Evolutionary conservation across 1,140 invertebrate species (phyloP), one percentile per base, ranked within the genome.

Genomic region (Spodoptera litura): DNA sequence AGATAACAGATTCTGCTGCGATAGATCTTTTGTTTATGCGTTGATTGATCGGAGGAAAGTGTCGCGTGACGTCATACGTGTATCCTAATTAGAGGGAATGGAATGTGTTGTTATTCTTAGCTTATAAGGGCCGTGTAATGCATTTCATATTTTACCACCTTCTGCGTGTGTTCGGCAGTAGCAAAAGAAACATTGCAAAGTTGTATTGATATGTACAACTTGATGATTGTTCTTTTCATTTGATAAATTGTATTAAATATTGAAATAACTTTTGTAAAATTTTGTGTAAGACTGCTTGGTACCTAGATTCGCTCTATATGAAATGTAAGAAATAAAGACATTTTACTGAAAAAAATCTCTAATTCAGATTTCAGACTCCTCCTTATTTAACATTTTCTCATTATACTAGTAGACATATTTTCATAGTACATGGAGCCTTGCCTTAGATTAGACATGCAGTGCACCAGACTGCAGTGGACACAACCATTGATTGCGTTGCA

Each of bases 11-110:
- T 66, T 11, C 49, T 31, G 66, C 20, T 9, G 66, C 20, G 44
- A 52, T 51, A 70, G 66, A 70, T 70, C 20, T 70, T 53, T 70
- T 70, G 66, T 70, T 52, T 52, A 70, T 70, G 66, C 66, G 44
- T 52, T 52, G 64, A 68, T 52, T 70, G 66, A 70, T 70, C 51
- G 49, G 44, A 70, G 49, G 52, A 11, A 66, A 66, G 38, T 66
- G 15, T 49, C 38, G 20, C 44, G 58, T 66, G 62, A 66, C 38
- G 38, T 66, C 62, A 66, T 12, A 20, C 62, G n/a, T 12, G 15
- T 25, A 10, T 66, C 35, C 62, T 31, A 70, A 70, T 51, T 70
- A 70, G 49, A 31, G 27, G 49, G 27, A 70, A 53, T 27, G 64
- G 64, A 64, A 64, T 44, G 61, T 44, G 35, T 44, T 61, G 27